Evolutionary conservation across 2,888 invertebrate species (phyloP), one percentile per base, ranked within the genome.

Genomic region (Hypolimnas misippus): DNA sequence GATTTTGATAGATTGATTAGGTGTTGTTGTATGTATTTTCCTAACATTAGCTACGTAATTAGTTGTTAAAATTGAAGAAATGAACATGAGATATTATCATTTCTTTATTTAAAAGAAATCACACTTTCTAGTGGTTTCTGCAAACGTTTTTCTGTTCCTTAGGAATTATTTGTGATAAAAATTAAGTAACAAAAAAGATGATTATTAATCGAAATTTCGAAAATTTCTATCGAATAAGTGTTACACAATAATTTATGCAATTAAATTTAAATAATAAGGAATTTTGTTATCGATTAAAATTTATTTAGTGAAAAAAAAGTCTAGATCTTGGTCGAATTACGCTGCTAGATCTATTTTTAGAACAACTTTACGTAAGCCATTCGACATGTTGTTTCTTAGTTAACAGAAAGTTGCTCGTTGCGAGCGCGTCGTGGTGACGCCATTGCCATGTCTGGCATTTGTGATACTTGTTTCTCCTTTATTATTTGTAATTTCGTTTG

Each of bases 351-450:
- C 72, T 75, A 75, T 73, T 75, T 68, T 73, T 74, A 75, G 73
- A 61, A 29, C 46, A 62, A 49, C 60, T 71, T 75, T 74, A 72
- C 75, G 74, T 73, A 73, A 75, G 69, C 62, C 63, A 67, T 61
- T 44, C 52, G 65, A 64, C 63, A 67, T 60, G 68, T 67, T 50
- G 59, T 67, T 57, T 66, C 67, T 67, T 67, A 65, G 63, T 69
- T 66, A 69, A 63, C 73, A 71, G 73, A 75, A 75, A 74, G 73
- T 67, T 70, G 63, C 65, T 57, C 42, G 65, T 21, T 44, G 25
- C 52, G 38, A 46, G 62, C 63, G 66, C 62, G 61, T 57, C 64
- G 58, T 17, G 10, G 14, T 59, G 67, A 62, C 67, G 66, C 64
- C 66, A 55, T 16, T 52, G 51, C 60, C 70, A 63, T 62, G 66